A percentile compares a stretch with the other conserved stretches of the same genome.
Evolutionary conservation across 53 echinoderm and acorn worm species (phyloP).

Genomic region (Apostichopus leukothele): DNA sequence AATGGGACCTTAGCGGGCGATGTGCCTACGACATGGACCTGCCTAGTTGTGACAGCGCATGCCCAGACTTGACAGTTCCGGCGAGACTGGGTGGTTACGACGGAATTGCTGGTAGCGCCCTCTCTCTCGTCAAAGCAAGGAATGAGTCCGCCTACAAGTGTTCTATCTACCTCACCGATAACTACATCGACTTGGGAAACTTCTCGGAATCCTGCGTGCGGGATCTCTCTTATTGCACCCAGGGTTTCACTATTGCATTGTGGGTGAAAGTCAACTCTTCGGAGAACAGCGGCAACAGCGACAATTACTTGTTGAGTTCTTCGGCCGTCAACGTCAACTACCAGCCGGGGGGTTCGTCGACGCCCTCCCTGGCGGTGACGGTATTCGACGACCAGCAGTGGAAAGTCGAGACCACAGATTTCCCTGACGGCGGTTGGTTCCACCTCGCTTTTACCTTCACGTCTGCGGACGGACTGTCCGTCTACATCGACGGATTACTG

Average conservation of each 20-base stretch:
- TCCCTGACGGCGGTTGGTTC: constrained; percentile 67
- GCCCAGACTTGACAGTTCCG: constrained; percentile 50
- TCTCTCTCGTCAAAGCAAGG: constrained; percentile 44
- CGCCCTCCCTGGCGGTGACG: background rate
- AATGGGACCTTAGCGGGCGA: constrained; percentile 80
- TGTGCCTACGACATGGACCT: constrained; percentile 64
- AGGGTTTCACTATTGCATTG: constrained; percentile 66
- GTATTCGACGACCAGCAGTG: constrained; percentile 12
- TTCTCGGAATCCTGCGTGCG: constrained; percentile 63
- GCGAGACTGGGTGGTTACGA: constrained; percentile 45
- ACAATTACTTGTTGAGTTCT: constrained; percentile 42
- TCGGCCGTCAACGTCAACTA: background rate
- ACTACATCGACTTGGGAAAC: constrained; percentile 64
- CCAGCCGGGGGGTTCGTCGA: background rate
- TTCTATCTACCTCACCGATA: constrained; percentile 41
- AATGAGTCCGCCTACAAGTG: constrained; percentile 58
- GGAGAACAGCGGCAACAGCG: constrained; percentile 45
- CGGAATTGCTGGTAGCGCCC: constrained; percentile 20
- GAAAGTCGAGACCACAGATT: background rate
- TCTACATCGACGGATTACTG: constrained; percentile 58
- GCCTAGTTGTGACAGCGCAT: constrained; percentile 49
- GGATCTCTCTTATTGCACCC: constrained; percentile 59
- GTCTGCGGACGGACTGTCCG: background rate
- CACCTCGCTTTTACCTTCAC: constrained; percentile 63
- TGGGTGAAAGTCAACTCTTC: constrained; percentile 54